These are phyloP conservation scores for Arenaria interpres DNA, from an alignment of 2,113 vertebrate genomes.

Conservation along the genomic window DNA sequence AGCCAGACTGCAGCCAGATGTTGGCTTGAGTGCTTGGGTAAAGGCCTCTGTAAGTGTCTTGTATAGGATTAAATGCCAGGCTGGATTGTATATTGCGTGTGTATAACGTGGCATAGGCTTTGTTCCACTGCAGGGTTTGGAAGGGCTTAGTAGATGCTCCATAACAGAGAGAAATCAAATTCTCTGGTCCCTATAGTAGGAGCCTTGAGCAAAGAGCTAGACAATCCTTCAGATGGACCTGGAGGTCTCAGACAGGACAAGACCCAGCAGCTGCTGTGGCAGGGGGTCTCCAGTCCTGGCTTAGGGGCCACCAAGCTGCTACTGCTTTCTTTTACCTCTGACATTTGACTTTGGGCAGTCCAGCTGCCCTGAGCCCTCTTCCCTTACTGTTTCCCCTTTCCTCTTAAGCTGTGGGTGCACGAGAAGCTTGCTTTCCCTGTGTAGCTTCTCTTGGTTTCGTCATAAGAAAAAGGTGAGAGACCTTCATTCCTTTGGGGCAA, in stretches of 20 bases:
- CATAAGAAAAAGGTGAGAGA: neutral
- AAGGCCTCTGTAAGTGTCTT: neutral
- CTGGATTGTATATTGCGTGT: neutral
- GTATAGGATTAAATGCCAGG: neutral
- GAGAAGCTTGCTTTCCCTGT: neutral
- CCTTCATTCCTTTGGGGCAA: neutral
- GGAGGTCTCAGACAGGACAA: neutral
- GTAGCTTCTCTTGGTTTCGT: neutral
- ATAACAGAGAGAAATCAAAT: neutral
- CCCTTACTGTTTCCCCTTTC: neutral
- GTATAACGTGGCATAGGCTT: neutral
- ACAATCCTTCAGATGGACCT: neutral
- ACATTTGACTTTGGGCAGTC: neutral
- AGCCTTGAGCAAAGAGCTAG: neutral
- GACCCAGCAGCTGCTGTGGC: neutral
- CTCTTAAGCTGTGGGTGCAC: neutral
- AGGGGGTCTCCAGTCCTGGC: neutral
- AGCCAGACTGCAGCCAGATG: neutral
- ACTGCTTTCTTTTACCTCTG: neutral
- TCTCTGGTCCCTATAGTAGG: neutral
- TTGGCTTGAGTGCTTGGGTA: accelerated
- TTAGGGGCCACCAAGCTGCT: neutral
- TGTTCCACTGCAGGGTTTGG: neutral
- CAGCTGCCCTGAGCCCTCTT: neutral
- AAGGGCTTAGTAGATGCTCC: neutral